Percentiles rank a stretch among this genome's conserved stretches.
Evolutionary conservation across 2,113 vertebrate species (phyloP).

Genomic region (Cyprinodon tularosa): DNA sequence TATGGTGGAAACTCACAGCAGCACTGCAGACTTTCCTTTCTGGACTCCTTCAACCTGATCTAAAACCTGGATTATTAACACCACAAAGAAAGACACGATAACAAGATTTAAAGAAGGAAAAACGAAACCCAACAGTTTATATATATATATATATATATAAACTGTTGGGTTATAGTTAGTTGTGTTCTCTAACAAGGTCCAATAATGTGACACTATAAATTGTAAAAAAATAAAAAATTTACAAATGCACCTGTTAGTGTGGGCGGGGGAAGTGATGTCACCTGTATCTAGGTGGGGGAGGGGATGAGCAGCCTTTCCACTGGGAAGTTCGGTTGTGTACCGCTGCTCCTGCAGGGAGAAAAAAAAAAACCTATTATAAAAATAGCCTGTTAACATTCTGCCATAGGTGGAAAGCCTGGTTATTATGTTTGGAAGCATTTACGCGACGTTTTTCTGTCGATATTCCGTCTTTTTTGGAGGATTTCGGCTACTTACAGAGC

Average conservation of each 20-base stretch:
- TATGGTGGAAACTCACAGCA: background rate
- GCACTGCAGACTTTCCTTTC: background rate
- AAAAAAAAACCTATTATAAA: background rate
- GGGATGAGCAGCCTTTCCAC: background rate
- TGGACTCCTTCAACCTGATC: background rate
- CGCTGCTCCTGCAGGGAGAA: background rate
- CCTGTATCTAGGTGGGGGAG: constrained; percentile 17
- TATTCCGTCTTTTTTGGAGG: background rate
- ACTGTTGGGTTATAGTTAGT: no score
- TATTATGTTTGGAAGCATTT: constrained; percentile 14
- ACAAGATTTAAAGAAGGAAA: no score
- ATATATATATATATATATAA: no score
- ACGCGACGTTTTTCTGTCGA: background rate
- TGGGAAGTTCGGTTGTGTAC: background rate
- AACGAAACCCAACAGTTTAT: no score
- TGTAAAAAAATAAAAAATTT: no score
- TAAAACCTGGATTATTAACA: background rate
- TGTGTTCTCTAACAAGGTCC: no score
- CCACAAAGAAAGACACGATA: background rate
- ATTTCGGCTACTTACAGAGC: constrained; percentile 12
- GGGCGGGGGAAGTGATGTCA: constrained; percentile 71
- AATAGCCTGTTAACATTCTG: background rate
- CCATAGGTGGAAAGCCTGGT: background rate
- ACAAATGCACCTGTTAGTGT: constrained; percentile 64
- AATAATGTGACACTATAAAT: no score